Evolutionary conservation across 2,797 vertebrate species (phyloP).

Genomic region (Melopsittacus undulatus): DNA sequence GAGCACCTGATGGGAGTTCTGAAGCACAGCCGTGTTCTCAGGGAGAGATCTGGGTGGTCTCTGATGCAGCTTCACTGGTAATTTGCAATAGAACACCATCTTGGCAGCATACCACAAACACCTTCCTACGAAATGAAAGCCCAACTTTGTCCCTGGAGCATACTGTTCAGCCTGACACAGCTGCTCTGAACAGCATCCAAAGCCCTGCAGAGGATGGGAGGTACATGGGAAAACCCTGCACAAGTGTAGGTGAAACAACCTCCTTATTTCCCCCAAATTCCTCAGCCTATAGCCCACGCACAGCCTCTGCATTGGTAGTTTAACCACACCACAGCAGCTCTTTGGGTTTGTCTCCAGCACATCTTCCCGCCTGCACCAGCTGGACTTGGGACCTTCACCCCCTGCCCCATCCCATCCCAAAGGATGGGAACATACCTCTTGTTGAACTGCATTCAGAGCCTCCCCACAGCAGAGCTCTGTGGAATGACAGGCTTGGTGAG

Average conservation of each 20-base stretch:
- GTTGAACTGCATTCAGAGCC: background rate
- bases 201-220: slow-evolving; percentile 15
- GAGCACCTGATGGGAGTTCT: background rate
- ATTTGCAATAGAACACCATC: slow-evolving; percentile 29
- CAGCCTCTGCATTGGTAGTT: background rate
- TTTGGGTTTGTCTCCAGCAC: background rate
- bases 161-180: background rate
- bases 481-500: background rate
- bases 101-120: slow-evolving; percentile 29
- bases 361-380: background rate
- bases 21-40: background rate
- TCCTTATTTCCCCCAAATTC: background rate
- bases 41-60: slow-evolving; percentile 58
- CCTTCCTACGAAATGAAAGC: slow-evolving; percentile 23
- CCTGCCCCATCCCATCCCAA: background rate
- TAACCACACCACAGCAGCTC: background rate
- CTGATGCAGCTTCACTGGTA: background rate
- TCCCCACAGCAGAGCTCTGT: background rate
- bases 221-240: slow-evolving; percentile 22
- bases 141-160: slow-evolving; percentile 15
- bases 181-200: slow-evolving; percentile 40
- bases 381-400: background rate
- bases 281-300: background rate
- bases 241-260: background rate
- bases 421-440: background rate